phyloP scores from a whole-genome alignment of 2,888 invertebrate species.

The Trichopria drosophilae region DNA sequence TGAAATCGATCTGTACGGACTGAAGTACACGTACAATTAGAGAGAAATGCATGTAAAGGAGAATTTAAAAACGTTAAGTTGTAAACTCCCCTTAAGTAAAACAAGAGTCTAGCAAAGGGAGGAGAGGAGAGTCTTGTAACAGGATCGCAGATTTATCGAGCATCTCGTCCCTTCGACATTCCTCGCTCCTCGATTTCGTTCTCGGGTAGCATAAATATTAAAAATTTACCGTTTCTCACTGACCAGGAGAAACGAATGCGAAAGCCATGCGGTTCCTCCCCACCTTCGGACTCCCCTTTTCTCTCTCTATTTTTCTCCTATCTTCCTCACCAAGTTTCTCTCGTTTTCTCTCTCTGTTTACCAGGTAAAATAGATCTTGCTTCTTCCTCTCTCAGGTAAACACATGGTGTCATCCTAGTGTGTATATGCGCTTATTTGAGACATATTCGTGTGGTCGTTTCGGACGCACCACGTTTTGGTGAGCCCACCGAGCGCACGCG shows the following conservation, averaged over 20 bases:
- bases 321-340: constrained; percentile 12
- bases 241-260: constrained; percentile 18
- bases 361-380: too few relatives aligned
- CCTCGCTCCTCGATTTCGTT: constrained; percentile 39
- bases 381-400: too few relatives aligned
- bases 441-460: constrained; percentile 36
- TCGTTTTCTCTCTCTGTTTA: constrained; percentile 25
- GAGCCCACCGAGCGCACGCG: constrained; percentile 31
- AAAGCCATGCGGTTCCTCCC: constrained; percentile 14
- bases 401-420: too few relatives aligned
- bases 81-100: too few relatives aligned
- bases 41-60: too few relatives aligned
- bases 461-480: constrained; percentile 35
- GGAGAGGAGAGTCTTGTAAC: constrained; percentile 31
- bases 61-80: too few relatives aligned
- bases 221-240: constrained; percentile 38
- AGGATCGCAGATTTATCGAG: constrained; percentile 39
- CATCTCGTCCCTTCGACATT: constrained; percentile 38
- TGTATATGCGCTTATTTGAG: too few relatives aligned
- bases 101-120: constrained; percentile 12
- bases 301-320: constrained; percentile 27
- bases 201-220: constrained; percentile 40
- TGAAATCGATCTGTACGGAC: too few relatives aligned
- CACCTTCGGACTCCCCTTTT: constrained; percentile 15
- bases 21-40: too few relatives aligned